These are phyloP conservation scores for Muscidifurax raptorellus DNA, from an alignment of 1,140 invertebrate species.

Conservation along the genomic window DNA sequence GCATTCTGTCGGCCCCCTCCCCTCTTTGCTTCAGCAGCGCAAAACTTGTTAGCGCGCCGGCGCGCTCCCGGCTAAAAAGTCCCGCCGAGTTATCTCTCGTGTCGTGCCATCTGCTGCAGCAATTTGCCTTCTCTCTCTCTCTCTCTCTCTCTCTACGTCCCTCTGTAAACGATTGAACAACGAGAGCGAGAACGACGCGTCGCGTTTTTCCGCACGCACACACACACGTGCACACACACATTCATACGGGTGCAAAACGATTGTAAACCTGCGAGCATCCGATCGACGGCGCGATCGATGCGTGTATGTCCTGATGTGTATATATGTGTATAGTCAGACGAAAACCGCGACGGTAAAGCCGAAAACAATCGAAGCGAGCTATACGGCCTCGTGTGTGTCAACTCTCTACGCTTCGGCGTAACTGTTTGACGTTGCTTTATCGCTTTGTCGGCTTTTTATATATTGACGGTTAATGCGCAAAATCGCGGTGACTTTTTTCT, in stretches of 20 bases:
- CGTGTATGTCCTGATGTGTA: neutral
- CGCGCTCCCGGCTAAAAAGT: constrained; percentile 19
- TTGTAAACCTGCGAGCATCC: constrained; percentile 16
- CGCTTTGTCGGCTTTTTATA: constrained; percentile 20
- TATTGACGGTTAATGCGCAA: constrained; percentile 13
- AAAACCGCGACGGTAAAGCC: constrained; percentile 40
- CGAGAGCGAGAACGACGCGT: constrained; percentile 12
- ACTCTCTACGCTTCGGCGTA: neutral
- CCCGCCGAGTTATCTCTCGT: constrained; percentile 41
- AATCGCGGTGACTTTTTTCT: neutral
- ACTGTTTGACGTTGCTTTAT: constrained; percentile 22
- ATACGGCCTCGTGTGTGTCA: neutral
- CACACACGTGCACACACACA: neutral
- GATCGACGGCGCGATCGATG: neutral
- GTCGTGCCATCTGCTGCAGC: constrained; percentile 36
- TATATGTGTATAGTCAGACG: neutral
- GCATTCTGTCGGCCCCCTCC: neutral
- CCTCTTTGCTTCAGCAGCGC: neutral
- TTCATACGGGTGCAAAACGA: neutral
- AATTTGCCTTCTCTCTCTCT: constrained; percentile 14
- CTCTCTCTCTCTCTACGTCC: neutral
- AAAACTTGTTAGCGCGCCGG: constrained; percentile 35
- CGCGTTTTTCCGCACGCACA: neutral
- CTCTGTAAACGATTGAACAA: constrained; percentile 24
- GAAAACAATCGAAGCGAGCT: constrained; percentile 28